phyloP scores from a whole-genome alignment of 2,113 vertebrate species.

The Apeltes quadracus region DNA sequence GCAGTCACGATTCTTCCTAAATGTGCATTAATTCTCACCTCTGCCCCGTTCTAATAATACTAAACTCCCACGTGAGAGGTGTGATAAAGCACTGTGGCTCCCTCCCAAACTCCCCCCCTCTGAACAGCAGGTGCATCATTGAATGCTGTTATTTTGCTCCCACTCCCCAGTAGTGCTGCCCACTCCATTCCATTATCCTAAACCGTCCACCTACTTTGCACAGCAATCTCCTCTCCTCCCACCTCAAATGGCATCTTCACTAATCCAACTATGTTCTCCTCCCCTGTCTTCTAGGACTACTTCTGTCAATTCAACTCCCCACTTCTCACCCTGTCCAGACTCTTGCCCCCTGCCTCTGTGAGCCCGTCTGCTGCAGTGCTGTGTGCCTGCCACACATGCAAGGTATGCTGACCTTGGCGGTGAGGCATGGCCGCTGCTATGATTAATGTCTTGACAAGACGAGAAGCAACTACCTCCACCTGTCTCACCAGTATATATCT shows the following conservation, averaged over 20 bases:
- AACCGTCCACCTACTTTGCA: constrained; percentile 71
- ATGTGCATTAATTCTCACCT: constrained; percentile 40
- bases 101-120: constrained; percentile 39
- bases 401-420: constrained; percentile 76
- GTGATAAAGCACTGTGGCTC: constrained; percentile 59
- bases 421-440: constrained; percentile 64
- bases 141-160: constrained; percentile 46
- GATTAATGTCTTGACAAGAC: constrained; percentile 82
- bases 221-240: constrained; percentile 60
- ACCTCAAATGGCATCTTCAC: constrained; percentile 51
- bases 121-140: constrained; percentile 42
- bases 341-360: constrained; percentile 51
- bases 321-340: constrained; percentile 46
- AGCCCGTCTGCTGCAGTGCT: constrained; percentile 36
- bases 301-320: constrained; percentile 62
- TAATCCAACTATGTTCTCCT: constrained; percentile 53
- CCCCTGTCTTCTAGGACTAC: constrained; percentile 43
- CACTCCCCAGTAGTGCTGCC: constrained; percentile 41
- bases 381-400: constrained; percentile 69
- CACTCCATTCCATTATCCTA: constrained; percentile 69
- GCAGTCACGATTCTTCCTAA: constrained; percentile 33
- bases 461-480: constrained; percentile 71
- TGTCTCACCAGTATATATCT: constrained; percentile 71
- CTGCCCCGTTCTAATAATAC: constrained; percentile 65
- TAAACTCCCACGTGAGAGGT: constrained; percentile 61